These are phyloP conservation scores for Leptinotarsa juncta DNA, from an alignment of 2,888 invertebrate genomes.

Conservation along the genomic window DNA sequence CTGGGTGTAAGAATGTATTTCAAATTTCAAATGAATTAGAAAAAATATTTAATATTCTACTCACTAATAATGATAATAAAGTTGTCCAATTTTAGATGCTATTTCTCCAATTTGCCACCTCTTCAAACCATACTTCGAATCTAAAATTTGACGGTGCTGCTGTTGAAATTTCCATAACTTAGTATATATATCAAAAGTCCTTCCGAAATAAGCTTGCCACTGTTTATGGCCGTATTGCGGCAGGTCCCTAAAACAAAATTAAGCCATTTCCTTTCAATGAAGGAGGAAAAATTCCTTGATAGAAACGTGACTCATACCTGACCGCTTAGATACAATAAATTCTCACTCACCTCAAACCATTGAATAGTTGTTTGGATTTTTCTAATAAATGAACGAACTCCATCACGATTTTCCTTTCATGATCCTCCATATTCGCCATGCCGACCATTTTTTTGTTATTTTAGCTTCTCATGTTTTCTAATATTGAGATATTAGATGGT, in stretches of 20 bases:
- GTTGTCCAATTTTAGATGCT: conserved; percentile 97
- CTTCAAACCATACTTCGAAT: conserved; percentile 93
- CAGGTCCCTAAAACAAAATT: conserved; percentile 79
- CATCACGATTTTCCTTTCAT: conserved; percentile 90
- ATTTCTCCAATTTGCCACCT: conserved; percentile 99
- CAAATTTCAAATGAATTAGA: too few relatives aligned
- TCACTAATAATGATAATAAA: conserved; percentile 98
- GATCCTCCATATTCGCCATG: conserved; percentile 86
- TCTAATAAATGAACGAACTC: conserved; percentile 97
- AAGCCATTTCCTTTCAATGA: neutral
- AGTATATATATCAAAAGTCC: conserved; percentile 97
- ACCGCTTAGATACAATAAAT: neutral
- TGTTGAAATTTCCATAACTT: conserved; percentile 99
- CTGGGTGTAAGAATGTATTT: too few relatives aligned
- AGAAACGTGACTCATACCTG: conserved; percentile 13
- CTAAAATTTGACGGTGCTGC: conserved; percentile 90
- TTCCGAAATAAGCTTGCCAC: conserved; percentile 97
- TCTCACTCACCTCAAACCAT: conserved; percentile 83
- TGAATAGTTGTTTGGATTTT: conserved; percentile 97
- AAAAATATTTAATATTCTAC: conserved; percentile 59
- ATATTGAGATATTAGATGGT: conserved; percentile 40
- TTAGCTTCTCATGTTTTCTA: conserved; percentile 45
- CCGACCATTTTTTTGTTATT: conserved; percentile 72
- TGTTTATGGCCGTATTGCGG: conserved; percentile 98
- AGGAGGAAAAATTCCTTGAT: neutral